These are phyloP conservation scores for Oceanodroma tethys DNA, from an alignment of 2,113 vertebrate genomes.

Conservation along the genomic window DNA sequence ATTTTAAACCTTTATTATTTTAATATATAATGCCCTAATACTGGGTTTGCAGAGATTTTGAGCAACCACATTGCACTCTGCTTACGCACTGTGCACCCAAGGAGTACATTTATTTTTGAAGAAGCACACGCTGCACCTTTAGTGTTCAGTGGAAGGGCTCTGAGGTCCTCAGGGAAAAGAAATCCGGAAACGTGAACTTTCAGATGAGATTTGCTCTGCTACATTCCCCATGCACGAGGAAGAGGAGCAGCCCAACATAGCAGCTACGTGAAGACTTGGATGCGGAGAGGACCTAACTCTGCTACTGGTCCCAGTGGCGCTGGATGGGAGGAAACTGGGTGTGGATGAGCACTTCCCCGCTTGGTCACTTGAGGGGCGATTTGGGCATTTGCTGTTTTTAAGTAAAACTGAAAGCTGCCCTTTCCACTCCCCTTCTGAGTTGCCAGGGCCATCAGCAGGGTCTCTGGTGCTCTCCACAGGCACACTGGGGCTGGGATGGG, in stretches of 20 bases:
- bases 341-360: background rate
- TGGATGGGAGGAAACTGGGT: background rate
- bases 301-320: background rate
- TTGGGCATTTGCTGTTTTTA: background rate
- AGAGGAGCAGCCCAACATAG: background rate
- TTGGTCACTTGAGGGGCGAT: background rate
- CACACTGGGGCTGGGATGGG: background rate
- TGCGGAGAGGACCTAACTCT: background rate
- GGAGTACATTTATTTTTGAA: background rate
- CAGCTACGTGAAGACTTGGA: fast-evolving
- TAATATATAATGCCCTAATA: no score
- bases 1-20: background rate
- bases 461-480: background rate
- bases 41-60: background rate
- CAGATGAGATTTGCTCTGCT: background rate
- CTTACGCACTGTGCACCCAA: background rate
- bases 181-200: background rate
- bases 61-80: background rate
- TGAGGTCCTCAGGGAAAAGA: background rate
- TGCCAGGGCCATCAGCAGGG: background rate
- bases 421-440: background rate
- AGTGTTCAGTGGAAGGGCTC: background rate
- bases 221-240: fast-evolving
- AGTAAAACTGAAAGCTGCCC: background rate
- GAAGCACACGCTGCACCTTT: fast-evolving